Base-by-base conservation (phyloP, 1,140 invertebrate species). In the Meloidogyne exigua region DNA sequence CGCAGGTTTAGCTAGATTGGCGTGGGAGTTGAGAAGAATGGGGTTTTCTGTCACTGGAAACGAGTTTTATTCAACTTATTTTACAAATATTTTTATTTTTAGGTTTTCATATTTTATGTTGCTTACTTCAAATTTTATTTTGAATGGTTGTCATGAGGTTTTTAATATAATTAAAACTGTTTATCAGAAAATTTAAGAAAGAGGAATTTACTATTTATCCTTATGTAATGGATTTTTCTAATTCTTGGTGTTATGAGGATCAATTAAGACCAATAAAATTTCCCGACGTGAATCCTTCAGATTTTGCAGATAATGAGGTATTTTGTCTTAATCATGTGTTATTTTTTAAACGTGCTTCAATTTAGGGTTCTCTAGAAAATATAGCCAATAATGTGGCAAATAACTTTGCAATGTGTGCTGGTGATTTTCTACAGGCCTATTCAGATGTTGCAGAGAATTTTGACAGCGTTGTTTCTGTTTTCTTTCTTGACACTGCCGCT, bases 61-160 rank as follows among this genome's bases (percentile, higher is more conserved):
- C 87, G 96, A 99, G 89, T 97, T 95, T 88, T 57, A 57, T n/a
- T 57, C 21, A 57, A 57, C 5, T 57, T n/a, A 57, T 57, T 57
- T 9, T 57, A n/a, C 13, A 57, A n/a, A 32, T 32, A 32, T 57
- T n/a, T 57, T n/a, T n/a, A n/a, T n/a, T 57, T 57, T 95, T 95
- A 99, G 89, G 96, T 95, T 89, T n/a, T 95, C 94, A 57, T 90
- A 98, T 2, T 97, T 95, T 86, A 98, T 99, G 96, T 89, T 98
- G 1, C 93, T 98, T 83, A 93, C 94, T 23, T 83, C 83, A 23
- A 84, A 84, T 72, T 84, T 79, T 72, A 75, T 84, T 25, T 64
- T 84, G 5, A 84, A 84, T 70, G 62, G 68, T 21, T 84, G 81
- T 65, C 32, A 79, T 15, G 21, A 79, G 77, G 81, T 82, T 80